Evolutionary conservation across 2,888 invertebrate genomes (phyloP), one percentile per base, ranked within the genome.

Genomic region (Fragum fragum): DNA sequence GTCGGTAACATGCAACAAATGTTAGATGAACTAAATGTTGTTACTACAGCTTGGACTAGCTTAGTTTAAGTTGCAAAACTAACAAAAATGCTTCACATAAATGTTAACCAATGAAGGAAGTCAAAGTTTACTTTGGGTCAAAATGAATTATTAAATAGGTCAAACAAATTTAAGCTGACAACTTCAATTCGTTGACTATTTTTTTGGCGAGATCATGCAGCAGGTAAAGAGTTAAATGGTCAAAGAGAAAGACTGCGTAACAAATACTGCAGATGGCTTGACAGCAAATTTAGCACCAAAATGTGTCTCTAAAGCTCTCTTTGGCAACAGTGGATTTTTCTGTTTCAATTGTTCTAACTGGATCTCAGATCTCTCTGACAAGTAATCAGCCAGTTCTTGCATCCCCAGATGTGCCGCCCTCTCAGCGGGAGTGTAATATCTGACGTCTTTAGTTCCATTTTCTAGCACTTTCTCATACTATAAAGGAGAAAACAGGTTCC

Each of bases 401-500:
- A 85, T 71, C 16, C 80, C 83, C 6, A 87, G 80, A 66, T 85
- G 84, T 29, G 59, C 57, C 1, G 89, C 87, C 69, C 89, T 73
- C 55, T 87, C 83, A 9, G 80, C 72, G 11, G 85, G 85, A 11
- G 74, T 85, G 77, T 83, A 84, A 32, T 72, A 84, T 26, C 59
- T 52, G 6, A 70, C 57, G 11, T 76, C 73, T 0, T 71, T 55
- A 1, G 55, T 76, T 0, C 77, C 83, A 32, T 83, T 80, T 28
- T 79, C 73, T 3, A 55, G 39, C 26, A 73, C 55, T 29, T 59
- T 83, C 32, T 79, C 83, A 69, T 89, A 89, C 89, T 89, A 76
- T 21, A 75, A 79, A 11, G 47, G 9, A 53, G 42, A 63, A 0
- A 26, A 59, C n/a, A 29, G 1, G 16, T 28, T n/a, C n/a, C n/a